A percentile compares a stretch with the other conserved stretches of the same genome.
Evolutionary conservation across 2,113 vertebrate genomes (phyloP).

Genomic region (Strix uralensis): DNA sequence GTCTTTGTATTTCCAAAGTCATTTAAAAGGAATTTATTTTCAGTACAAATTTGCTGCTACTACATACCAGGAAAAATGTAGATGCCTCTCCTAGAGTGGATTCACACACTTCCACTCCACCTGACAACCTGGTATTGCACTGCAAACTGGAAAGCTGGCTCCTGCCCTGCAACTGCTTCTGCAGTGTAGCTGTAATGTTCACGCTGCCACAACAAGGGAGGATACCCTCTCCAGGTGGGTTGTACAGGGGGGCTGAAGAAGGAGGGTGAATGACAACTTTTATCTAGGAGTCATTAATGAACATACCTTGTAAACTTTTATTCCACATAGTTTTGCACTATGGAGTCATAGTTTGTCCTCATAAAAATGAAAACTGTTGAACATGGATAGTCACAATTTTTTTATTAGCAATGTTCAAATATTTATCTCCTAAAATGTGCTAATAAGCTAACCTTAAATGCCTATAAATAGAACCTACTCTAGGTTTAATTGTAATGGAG

Average conservation of each 20-base stretch:
- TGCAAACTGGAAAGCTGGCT: neutral
- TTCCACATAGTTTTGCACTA: neutral
- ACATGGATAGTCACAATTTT: neutral
- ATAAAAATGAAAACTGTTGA: neutral
- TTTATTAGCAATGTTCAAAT: neutral
- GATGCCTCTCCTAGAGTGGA: neutral
- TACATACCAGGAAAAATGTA: neutral
- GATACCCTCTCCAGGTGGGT: neutral
- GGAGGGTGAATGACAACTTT: neutral
- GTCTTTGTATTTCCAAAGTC: neutral
- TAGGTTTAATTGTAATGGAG: neutral
- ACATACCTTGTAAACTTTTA: neutral
- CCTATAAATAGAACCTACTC: neutral
- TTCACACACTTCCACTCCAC: neutral
- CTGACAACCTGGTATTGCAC: no score
- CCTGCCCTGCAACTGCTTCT: neutral
- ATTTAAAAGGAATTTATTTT: neutral
- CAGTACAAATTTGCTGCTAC: neutral
- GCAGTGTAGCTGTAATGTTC: neutral
- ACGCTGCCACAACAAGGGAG: neutral
- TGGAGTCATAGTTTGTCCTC: neutral
- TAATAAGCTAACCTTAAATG: neutral
- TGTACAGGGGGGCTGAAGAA: neutral
- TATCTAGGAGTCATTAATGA: neutral
- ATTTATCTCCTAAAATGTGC: neutral